Evolutionary conservation across 2,797 vertebrate genomes (phyloP).

Genomic region (Chiloscyllium punctatum): DNA sequence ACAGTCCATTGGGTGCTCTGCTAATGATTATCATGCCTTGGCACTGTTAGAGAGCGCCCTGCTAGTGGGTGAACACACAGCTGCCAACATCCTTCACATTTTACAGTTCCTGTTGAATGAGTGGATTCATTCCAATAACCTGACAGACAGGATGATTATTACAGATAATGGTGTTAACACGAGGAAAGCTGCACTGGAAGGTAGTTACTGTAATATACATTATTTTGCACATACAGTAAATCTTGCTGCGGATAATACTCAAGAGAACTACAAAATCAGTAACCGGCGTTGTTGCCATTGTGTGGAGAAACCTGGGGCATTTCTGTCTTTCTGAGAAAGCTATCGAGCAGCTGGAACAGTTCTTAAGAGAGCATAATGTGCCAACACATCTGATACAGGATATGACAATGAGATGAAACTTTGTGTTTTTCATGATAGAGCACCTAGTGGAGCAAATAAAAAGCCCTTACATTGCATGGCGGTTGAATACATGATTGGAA

Average conservation of each 20-base stretch:
- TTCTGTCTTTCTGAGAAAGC: constrained; percentile 33
- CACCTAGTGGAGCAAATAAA: constrained; percentile 36
- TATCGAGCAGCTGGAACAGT: constrained; percentile 34
- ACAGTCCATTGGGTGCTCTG: constrained; percentile 35
- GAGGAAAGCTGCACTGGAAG: constrained; percentile 34
- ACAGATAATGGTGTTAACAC: constrained; percentile 38
- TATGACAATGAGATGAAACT: constrained; percentile 25
- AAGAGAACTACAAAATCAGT: constrained; percentile 33
- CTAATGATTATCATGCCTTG: constrained; percentile 37
- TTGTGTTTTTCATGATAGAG: constrained; percentile 35
- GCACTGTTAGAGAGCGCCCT: constrained; percentile 25
- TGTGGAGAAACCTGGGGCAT: constrained; percentile 35
- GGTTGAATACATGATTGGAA: constrained; percentile 11
- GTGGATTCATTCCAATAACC: constrained; percentile 37
- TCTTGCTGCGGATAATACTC: constrained; percentile 31
- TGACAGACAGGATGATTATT: constrained; percentile 38
- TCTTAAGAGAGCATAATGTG: constrained; percentile 35
- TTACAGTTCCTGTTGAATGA: constrained; percentile 38
- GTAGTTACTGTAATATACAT: constrained; percentile 35
- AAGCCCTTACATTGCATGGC: neutral
- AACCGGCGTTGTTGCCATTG: constrained; percentile 33
- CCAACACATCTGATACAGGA: constrained; percentile 30
- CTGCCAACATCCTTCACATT: constrained; percentile 37
- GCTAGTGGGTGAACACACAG: constrained; percentile 36
- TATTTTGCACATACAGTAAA: constrained; percentile 30